phyloP scores from a whole-genome alignment of 2,113 vertebrate species.

The Hiodon tergisus region DNA sequence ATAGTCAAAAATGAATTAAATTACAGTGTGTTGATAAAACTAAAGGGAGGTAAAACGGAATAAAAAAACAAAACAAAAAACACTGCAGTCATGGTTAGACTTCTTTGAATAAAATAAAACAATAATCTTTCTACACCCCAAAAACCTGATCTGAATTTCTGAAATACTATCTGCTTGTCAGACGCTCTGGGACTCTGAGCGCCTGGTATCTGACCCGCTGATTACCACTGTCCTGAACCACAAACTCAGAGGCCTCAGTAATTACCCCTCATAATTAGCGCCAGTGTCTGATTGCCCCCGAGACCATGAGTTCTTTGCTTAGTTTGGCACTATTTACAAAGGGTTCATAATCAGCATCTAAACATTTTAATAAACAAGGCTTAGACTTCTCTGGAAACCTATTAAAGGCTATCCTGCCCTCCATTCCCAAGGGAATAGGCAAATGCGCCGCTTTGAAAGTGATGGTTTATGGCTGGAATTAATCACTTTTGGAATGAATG shows the following conservation, averaged over 20 bases:
- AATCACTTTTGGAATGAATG: neutral
- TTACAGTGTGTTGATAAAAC: no score
- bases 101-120: neutral
- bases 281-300: slow-evolving; percentile 16
- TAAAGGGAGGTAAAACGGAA: no score
- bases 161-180: neutral
- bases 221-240: slow-evolving; percentile 13
- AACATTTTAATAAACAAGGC: slow-evolving; percentile 30
- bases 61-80: no score
- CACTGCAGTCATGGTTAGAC: no score
- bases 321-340: slow-evolving; percentile 25
- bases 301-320: slow-evolving; percentile 24
- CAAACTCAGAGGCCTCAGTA: slow-evolving; percentile 18
- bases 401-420: slow-evolving; percentile 12
- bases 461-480: slow-evolving; percentile 9
- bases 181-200: slow-evolving; percentile 2
- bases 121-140: no score
- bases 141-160: neutral
- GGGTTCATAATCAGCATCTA: slow-evolving; percentile 26
- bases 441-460: slow-evolving; percentile 11
- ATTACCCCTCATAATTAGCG: slow-evolving; percentile 27
- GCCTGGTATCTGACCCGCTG: slow-evolving; percentile 12
- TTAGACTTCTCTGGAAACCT: slow-evolving; percentile 13
- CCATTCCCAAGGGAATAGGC: neutral
- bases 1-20: no score